Evolutionary conservation across 2,113 vertebrate species (phyloP), one percentile per base, ranked within the genome.

Genomic region (Chloebia gouldiae): DNA sequence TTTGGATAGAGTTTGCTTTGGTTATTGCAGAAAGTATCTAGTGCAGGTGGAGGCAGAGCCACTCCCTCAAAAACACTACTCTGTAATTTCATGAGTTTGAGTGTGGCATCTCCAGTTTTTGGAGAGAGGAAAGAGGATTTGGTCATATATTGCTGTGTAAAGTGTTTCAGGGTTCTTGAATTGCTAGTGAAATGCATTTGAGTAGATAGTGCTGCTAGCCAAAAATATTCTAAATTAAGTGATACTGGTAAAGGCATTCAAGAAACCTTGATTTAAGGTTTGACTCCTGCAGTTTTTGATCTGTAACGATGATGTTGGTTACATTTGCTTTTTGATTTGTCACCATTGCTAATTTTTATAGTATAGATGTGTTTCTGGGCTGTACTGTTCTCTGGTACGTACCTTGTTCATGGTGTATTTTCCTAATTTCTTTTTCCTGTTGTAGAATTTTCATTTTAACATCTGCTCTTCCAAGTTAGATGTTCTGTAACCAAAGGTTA

Each of bases 121-220:
- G 12, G 65, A 33, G 47, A 61, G 27, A 56, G 28, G 60, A 12
- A 47, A 0, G 17, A 35, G 4, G 35, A 0, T 56, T 69, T 44
- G 23, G 8, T 65, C 8, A 2, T 33, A 12, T 4, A 5, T 40
- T 40, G 15, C 27, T 50, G 8, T 27, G 40, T 28, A 28, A 57
- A 35, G 42, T 2, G 3, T 40, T 40, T 50, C 7, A 42, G 30
- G 17, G 37, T 47, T n/a, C 31, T 60, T 79, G n/a, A 57, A 37
- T 70, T 79, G 35, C 14, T 57, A 4, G 18, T 65, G 73, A 54
- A 63, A 56, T 45, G 31, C 1, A 0, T 73, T 27, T 51, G 45
- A 82, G 42, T 40, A 53, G 75, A 8, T 27, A 53, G 40, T 82
- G n/a, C 45, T 82, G 57, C 66, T 72, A 31, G 37, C 18, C 13